phyloP scores from a whole-genome alignment of 2,113 vertebrate species.

The Odocoileus virginianus region DNA sequence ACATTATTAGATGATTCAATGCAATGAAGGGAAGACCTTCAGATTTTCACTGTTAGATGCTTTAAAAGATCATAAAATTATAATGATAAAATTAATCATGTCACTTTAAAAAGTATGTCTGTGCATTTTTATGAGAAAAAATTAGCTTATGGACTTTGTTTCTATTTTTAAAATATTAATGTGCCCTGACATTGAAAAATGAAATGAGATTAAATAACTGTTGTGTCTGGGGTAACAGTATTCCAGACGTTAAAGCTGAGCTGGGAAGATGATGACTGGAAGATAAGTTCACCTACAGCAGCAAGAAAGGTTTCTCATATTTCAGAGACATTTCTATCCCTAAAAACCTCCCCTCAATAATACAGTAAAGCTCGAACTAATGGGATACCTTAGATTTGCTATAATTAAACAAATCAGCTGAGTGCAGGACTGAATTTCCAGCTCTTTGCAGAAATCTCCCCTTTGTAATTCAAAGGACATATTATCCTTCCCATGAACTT shows the following conservation, averaged over 20 bases:
- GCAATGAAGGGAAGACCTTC: neutral
- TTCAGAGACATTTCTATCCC: conserved; percentile 50
- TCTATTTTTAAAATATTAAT: conserved; percentile 68
- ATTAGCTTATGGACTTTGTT: conserved; percentile 43
- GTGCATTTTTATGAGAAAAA: conserved; percentile 16
- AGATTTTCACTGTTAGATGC: neutral
- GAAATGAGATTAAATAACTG: conserved; percentile 64
- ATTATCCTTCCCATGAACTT: neutral
- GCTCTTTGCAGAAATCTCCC: conserved; percentile 50
- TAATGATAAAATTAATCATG: neutral
- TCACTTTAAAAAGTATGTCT: conserved; percentile 33
- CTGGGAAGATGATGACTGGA: conserved; percentile 27
- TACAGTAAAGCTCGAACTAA: conserved; percentile 45
- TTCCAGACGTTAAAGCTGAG: conserved; percentile 56
- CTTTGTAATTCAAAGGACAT: conserved; percentile 11
- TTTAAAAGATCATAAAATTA: neutral
- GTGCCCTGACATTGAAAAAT: conserved; percentile 65
- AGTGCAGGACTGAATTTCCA: conserved; percentile 57
- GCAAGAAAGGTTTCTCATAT: conserved; percentile 53
- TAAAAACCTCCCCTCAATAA: conserved; percentile 16
- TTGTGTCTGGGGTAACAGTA: conserved; percentile 70
- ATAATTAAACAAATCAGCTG: conserved; percentile 59
- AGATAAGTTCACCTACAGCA: conserved; percentile 55
- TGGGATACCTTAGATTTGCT: conserved; percentile 60
- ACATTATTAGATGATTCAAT: neutral